Base-by-base conservation (phyloP, 2,113 vertebrate genomes). In the Emberiza fucata region DNA sequence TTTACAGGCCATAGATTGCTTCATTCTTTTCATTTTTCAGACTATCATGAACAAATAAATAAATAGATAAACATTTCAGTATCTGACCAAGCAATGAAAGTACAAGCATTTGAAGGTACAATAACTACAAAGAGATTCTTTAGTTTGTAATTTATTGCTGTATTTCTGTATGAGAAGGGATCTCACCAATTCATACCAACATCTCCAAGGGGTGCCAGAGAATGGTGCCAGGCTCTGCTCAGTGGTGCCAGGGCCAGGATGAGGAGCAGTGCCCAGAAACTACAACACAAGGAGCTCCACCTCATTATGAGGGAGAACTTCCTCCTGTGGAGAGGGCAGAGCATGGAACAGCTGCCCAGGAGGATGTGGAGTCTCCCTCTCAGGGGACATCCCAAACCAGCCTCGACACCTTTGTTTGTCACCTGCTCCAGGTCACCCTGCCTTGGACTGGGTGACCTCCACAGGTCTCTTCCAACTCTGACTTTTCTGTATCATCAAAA, bases 331-430 rank as follows among this genome's bases (percentile, higher is more conserved):
- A 5, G n/a, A 5, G 3, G 14, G 3, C 17, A 69, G 54, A 82
- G 20, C 23, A 20, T 53, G 86, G 29, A 76, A 27, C 8, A 23
- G 17, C 63, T 70, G 31, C 35, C 12, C 21, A 13, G 9, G 35
- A 25, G 11, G 14, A 1, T 8, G 12, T 69, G 35, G 22, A 20
- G 2, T 33, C 1, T 76, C 29, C 12, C 8, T 64, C 5, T 28
- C 45, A 27, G 35, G 29, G 19, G 25, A 21, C 10, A n/a, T 51
- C 56, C 61, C 63, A 61, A 23, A 42, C 8, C 7, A 8, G 54
- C 39, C 35, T 20, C 35, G 45, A 31, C 14, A 23, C 0, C 0
- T 48, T 28, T 29, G 63, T 33, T 11, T 27, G 48, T 17, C 56
- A 42, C 56, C 53, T 31, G n/a, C 21, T 48, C 17, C 18, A 15